Evolutionary conservation across 2,888 invertebrate genomes (phyloP), one percentile per base, ranked within the genome.

Genomic region (Metacarcinus magister): DNA sequence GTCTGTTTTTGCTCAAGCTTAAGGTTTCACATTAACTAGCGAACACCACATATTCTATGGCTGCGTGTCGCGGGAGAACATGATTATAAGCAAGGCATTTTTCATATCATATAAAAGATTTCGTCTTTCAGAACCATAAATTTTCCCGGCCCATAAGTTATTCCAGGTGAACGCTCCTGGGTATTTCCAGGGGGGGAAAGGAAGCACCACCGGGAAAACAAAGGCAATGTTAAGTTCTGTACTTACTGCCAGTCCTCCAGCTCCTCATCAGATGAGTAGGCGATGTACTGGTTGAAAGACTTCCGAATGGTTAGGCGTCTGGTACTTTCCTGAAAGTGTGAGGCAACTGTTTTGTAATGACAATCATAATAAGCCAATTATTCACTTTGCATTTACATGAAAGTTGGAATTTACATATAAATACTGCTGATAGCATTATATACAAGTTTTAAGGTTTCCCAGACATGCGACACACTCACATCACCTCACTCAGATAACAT

Each of bases 231-330:
- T 19, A 75, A n/a, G n/a, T 23, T 5, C 16, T n/a, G 91, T 95
- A 96, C 97, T 97, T 32, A 97, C 97, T 91, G 39, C 97, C 97
- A 97, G 10, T 96, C 95, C 0, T 96, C 96, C 8, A 96, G 94
- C 46, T 97, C 97, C 23, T 95, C 94, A 91, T 96, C 96, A 28
- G 97, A 97, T 60, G 97, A 94, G 87, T 97, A 97, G 2, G 96
- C 96, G 67, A 97, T 97, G 96, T 96, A 97, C 3, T 75, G 44
- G 60, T 97, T 97, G 75, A 32, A 89, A 19, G 96, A 94, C 32
- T 96, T 96, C 19, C 82, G 54, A 54, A 96, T 16, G 46, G 95
- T 96, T 19, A 97, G 95, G 10, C 96, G 95, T 23, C 95, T 48
- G 32, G 97, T 96, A 67, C 96, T 96, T 44, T 92, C 96, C 96